These are phyloP conservation scores for Anolis apletophallus DNA, from an alignment of 2,797 vertebrate species.

Conservation along the genomic window DNA sequence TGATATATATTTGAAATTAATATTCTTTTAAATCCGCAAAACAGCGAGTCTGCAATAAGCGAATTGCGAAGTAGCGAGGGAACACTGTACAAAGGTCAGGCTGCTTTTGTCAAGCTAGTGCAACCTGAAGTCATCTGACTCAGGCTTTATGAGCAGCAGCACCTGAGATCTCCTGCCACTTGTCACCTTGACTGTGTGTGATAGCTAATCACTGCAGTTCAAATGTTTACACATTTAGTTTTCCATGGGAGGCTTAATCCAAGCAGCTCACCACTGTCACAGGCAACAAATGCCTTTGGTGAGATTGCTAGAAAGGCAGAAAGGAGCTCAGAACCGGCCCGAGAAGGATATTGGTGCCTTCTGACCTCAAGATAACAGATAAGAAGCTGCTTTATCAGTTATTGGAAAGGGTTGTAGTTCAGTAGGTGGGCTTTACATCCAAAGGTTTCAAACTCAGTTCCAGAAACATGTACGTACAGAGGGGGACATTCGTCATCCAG, in stretches of 20 bases:
- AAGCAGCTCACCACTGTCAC: background rate
- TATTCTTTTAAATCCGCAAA: no score
- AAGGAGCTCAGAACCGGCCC: background rate
- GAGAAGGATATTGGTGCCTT: background rate
- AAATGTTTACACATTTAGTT: background rate
- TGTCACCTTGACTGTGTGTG: background rate
- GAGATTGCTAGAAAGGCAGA: background rate
- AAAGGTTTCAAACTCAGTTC: background rate
- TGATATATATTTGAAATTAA: no score
- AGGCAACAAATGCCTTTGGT: background rate
- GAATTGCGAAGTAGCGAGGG: no score
- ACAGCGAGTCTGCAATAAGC: no score
- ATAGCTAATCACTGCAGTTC: background rate
- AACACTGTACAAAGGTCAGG: conserved; percentile 3
- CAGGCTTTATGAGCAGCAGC: background rate
- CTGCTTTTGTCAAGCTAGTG: background rate
- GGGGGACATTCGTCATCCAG: background rate
- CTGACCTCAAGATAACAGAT: background rate
- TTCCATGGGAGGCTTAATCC: background rate
- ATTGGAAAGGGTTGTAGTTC: background rate
- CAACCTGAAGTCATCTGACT: conserved; percentile 21
- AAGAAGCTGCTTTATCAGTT: background rate
- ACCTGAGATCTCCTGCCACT: background rate
- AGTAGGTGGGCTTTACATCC: background rate
- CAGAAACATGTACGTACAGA: background rate